phyloP scores from a whole-genome alignment of 2,797 vertebrate genomes.

The Sebastes hopkinsi region DNA sequence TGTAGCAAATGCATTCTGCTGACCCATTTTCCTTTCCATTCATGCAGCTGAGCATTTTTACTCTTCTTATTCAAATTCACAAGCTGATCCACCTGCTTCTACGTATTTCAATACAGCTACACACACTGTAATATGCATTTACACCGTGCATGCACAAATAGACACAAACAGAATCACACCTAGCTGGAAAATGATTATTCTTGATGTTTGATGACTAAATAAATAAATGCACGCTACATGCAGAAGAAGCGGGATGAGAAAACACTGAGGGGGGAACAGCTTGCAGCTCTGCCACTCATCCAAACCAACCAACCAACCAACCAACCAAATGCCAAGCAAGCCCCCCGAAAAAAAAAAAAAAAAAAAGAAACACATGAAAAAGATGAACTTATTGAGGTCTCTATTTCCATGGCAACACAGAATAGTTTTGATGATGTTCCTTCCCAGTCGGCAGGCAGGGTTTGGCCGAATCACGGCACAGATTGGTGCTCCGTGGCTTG shows the following conservation, averaged over 20 bases:
- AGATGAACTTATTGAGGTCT: conserved; percentile 86
- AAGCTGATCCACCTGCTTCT: conserved; percentile 22
- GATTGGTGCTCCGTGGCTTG: conserved; percentile 84
- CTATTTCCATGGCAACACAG: conserved; percentile 87
- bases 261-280: conserved; percentile 63
- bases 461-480: conserved; percentile 84
- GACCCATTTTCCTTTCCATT: conserved; percentile 67
- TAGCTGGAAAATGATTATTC: conserved; percentile 16
- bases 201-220: conserved; percentile 54
- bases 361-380: conserved; percentile 71
- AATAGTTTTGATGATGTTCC: conserved; percentile 87
- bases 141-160: background rate
- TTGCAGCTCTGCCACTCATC: conserved; percentile 69
- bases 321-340: conserved; percentile 75
- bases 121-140: background rate
- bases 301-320: conserved; percentile 60
- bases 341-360: conserved; percentile 36
- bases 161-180: background rate
- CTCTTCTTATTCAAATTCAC: conserved; percentile 46
- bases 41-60: conserved; percentile 39
- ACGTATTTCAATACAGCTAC: background rate
- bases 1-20: conserved; percentile 53
- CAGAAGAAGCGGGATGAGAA: conserved; percentile 45
- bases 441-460: conserved; percentile 84
- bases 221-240: conserved; percentile 36